Percentiles rank a stretch among this genome's conserved stretches.
These are phyloP conservation scores for Spheniscus humboldti DNA, from an alignment of 2,797 vertebrate genomes.

Conservation along the genomic window DNA sequence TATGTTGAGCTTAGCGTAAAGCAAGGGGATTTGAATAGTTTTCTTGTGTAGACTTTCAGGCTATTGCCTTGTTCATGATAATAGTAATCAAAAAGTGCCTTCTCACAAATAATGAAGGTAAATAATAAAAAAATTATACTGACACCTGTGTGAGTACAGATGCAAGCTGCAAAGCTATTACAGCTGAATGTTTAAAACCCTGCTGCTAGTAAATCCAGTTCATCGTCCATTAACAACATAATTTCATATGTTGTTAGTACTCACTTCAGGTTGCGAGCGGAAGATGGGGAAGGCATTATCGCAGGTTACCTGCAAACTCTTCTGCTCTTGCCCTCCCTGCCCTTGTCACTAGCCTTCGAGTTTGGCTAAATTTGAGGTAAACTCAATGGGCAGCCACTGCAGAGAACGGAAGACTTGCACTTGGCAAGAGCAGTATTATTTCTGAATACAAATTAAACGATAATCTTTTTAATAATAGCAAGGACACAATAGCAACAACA, in stretches of 20 bases:
- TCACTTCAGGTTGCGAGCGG: not conserved
- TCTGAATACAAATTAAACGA: not conserved
- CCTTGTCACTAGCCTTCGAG: not conserved
- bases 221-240: not conserved
- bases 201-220: not conserved
- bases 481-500: not conserved
- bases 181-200: not conserved
- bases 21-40: not conserved
- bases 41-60: not conserved
- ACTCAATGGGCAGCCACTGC: fast-evolving
- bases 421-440: not conserved
- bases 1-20: not conserved
- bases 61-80: not conserved
- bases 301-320: not conserved
- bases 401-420: not conserved
- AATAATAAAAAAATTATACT: not conserved
- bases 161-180: not conserved
- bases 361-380: not conserved
- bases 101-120: not conserved
- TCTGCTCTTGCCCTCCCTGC: not conserved
- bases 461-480: not conserved
- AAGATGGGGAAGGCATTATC: not conserved
- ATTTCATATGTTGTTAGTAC: not conserved
- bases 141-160: not conserved
- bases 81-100: not conserved